Conservation (phyloP, 2,888 invertebrate genomes). For the Steinernema hermaphroditum region DNA sequence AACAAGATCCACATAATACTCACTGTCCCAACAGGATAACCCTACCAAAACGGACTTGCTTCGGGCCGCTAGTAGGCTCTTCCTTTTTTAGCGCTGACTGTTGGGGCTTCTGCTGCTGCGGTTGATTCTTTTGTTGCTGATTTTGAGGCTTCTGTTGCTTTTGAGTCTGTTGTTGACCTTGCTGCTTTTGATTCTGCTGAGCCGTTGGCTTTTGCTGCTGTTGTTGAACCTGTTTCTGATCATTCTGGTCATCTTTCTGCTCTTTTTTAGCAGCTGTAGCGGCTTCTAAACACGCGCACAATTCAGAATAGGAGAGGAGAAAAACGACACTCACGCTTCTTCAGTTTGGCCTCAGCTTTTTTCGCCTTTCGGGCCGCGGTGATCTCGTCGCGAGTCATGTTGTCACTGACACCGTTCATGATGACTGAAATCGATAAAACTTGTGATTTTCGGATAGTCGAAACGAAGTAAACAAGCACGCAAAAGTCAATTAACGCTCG, state of each 20-base stretch:
- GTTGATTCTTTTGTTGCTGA: background rate
- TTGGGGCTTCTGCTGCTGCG: background rate
- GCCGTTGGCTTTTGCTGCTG: conserved; percentile 5
- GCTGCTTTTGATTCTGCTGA: background rate
- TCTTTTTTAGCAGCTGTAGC: conserved; percentile 19
- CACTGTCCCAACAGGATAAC: background rate
- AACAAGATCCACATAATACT: background rate
- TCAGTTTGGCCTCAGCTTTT: conserved; percentile 6
- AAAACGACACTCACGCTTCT: background rate
- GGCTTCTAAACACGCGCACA: background rate
- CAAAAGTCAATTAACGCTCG: too few relatives aligned
- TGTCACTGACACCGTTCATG: background rate
- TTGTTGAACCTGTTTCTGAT: background rate
- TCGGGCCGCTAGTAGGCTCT: conserved; percentile 9
- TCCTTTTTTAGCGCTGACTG: conserved; percentile 13
- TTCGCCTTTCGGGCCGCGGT: conserved; percentile 11
- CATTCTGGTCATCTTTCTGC: conserved; percentile 5
- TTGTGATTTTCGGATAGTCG: too few relatives aligned
- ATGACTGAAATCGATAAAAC: too few relatives aligned
- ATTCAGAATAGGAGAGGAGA: too few relatives aligned
- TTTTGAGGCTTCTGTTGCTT: background rate
- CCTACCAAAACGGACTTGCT: conserved; percentile 20
- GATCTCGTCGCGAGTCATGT: conserved; percentile 12
- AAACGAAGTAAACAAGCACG: too few relatives aligned
- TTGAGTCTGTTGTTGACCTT: background rate